Base-by-base conservation (phyloP, 2,113 vertebrate species). In the Pterocles burchelli region DNA sequence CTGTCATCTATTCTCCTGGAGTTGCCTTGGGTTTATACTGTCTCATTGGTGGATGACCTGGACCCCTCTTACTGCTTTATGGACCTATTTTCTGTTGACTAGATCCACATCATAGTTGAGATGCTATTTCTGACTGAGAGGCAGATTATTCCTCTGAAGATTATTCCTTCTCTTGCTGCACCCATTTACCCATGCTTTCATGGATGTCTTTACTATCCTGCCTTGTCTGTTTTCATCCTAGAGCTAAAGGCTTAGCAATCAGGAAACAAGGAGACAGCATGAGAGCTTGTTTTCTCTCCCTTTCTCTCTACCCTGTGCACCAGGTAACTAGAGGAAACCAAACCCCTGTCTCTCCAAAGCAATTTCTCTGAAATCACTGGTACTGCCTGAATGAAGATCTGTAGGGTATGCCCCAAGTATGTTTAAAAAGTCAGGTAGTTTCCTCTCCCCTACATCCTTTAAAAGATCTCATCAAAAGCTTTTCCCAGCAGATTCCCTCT, bases 91-190 rank as follows among this genome's bases (percentile, higher is more conserved):
- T 29, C 29, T 41, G 48, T n/a, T 78, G 71, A 28, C 33, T 85
- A 48, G 2, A 21, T 49, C 16, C 28, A 46, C 72, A 25, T 22
- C 45, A 76, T 20, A 0, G 0, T 0, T 67, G 38, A 77, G 57
- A 24, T 31, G 41, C 24, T 62, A 3, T 17, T 76, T 81, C 45
- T 88, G 36, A 36, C 55, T 38, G 31, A 49, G 48, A 82, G 46
- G 17, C 14, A 52, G 29, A 24, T 74, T 25, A 43, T 36, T 81
- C 41, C 49, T 74, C 78, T 48, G 19, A 48, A 43, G 41, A 48
- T n/a, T n/a, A n/a, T n/a, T n/a, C n/a, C 28, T 72, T 82, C 57
- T 19, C 26, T 46, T n/a, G 20, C 54, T 68, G 41, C 17, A 11
- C 14, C 15, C 29, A 31, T 51, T 31, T 57, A 34, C 15, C 10